Percentiles rank a stretch among this genome's conserved stretches.
Conservation (phyloP, 2,797 vertebrate genomes). For the Paramormyrops hopkinsi region DNA sequence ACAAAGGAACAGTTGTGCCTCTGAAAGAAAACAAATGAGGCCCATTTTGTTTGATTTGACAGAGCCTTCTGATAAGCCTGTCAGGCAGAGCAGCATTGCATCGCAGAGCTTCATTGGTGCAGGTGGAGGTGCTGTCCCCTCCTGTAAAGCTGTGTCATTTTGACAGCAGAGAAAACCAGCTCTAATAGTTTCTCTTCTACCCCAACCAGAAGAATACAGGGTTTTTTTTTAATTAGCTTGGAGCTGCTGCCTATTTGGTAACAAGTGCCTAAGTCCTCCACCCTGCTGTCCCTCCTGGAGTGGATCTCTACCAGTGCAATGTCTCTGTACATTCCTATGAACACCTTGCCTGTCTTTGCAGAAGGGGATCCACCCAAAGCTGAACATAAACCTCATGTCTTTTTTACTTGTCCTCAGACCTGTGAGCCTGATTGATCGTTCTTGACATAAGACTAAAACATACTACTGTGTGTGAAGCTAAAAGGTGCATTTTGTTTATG, state of each 20-base stretch:
- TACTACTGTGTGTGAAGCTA: not conserved
- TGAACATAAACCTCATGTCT: not conserved
- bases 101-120: not conserved
- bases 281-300: not conserved
- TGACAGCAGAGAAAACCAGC: not conserved
- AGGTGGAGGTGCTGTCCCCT: not conserved
- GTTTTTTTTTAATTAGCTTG: not conserved
- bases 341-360: not conserved
- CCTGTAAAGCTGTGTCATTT: not conserved
- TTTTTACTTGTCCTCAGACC: not conserved
- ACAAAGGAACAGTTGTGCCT: not conserved
- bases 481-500: not conserved
- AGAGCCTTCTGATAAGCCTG: not conserved
- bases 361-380: not conserved
- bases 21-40: not conserved
- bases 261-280: not conserved
- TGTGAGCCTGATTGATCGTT: not conserved
- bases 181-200: not conserved
- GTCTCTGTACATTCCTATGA: not conserved
- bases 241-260: not conserved
- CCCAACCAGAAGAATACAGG: not conserved
- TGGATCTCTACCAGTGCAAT: not conserved
- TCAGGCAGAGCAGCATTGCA: not conserved
- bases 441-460: not conserved
- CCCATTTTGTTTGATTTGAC: not conserved